These are phyloP conservation scores for Drosophila neutralis DNA, from an alignment of 2,888 invertebrate species.

Conservation along the genomic window DNA sequence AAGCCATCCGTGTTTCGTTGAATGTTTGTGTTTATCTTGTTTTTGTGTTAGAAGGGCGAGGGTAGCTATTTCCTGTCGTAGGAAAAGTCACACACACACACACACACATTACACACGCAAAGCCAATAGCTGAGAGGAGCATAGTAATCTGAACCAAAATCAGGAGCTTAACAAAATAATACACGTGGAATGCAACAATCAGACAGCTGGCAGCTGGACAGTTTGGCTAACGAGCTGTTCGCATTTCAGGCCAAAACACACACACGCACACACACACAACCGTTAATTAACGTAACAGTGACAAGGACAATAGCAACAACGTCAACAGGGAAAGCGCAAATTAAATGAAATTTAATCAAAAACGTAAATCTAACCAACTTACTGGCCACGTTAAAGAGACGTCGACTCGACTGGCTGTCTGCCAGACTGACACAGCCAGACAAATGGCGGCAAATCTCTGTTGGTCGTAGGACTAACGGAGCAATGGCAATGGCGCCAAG, in stretches of 20 bases:
- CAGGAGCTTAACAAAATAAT: constrained; percentile 30
- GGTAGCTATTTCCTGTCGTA: constrained; percentile 7
- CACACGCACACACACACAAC: constrained; percentile 13
- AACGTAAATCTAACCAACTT: constrained; percentile 72
- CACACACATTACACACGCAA: neutral
- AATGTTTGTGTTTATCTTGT: constrained; percentile 20
- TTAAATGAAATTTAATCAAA: constrained; percentile 76
- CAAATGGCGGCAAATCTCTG: constrained; percentile 41
- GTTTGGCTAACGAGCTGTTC: constrained; percentile 58
- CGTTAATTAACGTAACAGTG: constrained; percentile 63
- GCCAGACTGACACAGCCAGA: constrained; percentile 54
- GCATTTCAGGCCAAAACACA: constrained; percentile 42
- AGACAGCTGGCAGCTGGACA: constrained; percentile 25
- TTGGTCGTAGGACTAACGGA: constrained; percentile 2
- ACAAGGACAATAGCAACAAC: constrained; percentile 34
- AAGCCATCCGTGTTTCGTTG: neutral
- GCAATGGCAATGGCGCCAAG: constrained; percentile 37
- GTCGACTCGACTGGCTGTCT: constrained; percentile 48
- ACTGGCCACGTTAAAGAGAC: constrained; percentile 38
- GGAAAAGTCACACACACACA: neutral
- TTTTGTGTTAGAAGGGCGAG: neutral
- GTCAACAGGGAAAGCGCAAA: constrained; percentile 52
- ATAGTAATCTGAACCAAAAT: constrained; percentile 18
- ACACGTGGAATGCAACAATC: constrained; percentile 33
- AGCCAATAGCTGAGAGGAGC: constrained; percentile 6